Conservation (phyloP, 30 jellyfish, hydroid and myxozoan genomes). For the Hydra vulgaris region DNA sequence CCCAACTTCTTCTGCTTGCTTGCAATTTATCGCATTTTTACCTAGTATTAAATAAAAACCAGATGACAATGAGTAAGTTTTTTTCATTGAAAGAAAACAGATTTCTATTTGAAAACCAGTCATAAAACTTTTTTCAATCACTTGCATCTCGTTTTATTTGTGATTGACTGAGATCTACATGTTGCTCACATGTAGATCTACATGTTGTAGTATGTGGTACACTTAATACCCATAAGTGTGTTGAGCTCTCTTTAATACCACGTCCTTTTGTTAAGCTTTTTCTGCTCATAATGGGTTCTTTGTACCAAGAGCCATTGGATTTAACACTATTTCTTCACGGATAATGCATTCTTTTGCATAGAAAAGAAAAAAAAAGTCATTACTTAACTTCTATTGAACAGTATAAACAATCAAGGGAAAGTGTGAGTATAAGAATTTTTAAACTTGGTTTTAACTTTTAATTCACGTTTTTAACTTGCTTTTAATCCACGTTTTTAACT, state of each 20-base stretch:
- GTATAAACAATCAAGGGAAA: conserved; percentile 10
- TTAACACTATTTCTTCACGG: conserved; percentile 22
- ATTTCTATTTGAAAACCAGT: conserved; percentile 8
- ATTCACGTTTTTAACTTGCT: too few relatives aligned
- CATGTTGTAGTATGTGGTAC: conserved; percentile 2
- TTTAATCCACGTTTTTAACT: too few relatives aligned
- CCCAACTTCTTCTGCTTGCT: too few relatives aligned
- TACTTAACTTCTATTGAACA: conserved; percentile 12
- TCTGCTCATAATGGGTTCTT: conserved; percentile 28
- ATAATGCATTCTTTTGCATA: conserved; percentile 15
- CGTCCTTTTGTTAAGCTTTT: conserved; percentile 38
- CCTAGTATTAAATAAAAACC: too few relatives aligned
- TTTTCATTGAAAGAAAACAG: neutral
- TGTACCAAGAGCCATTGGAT: conserved; percentile 34
- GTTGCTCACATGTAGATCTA: conserved; percentile 46
- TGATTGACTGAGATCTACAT: conserved; percentile 37
- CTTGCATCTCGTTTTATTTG: conserved; percentile 17
- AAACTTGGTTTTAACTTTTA: conserved; percentile 26
- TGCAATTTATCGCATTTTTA: too few relatives aligned
- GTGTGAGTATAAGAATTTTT: conserved; percentile 24
- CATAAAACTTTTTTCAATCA: neutral
- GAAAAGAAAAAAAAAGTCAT: too few relatives aligned
- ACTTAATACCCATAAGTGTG: conserved; percentile 32
- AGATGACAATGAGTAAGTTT: too few relatives aligned
- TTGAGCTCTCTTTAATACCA: conserved; percentile 33